Conservation (phyloP, 2,888 invertebrate genomes). For the Anticlea derivata region DNA sequence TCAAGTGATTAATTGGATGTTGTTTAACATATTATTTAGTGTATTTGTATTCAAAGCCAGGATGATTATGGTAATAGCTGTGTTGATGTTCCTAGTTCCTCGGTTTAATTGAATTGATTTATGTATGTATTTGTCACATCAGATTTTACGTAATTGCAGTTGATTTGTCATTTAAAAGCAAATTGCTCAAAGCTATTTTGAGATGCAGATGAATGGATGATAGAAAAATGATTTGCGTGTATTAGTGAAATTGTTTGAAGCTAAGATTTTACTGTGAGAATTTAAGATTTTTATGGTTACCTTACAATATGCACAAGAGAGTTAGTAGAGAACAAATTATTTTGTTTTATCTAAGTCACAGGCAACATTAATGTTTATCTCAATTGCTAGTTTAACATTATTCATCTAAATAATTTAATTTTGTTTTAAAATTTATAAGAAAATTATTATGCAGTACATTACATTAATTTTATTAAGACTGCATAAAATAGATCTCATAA, state of each 20-base stretch:
- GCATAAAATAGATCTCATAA: conserved; percentile 52
- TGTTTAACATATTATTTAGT: conserved; percentile 64
- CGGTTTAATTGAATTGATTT: conserved; percentile 56
- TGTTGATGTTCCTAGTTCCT: conserved; percentile 69
- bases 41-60: conserved; percentile 59
- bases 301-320: conserved; percentile 52
- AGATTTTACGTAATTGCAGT: conserved; percentile 43
- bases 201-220: conserved; percentile 48
- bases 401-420: conserved; percentile 11
- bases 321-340: conserved; percentile 62
- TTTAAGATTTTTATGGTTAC: conserved; percentile 63
- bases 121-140: conserved; percentile 51
- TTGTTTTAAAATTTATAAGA: conserved; percentile 10
- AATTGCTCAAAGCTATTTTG: conserved; percentile 63
- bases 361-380: conserved; percentile 35
- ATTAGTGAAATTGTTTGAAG: conserved; percentile 20
- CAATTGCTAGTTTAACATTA: not conserved
- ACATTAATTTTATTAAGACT: conserved; percentile 37
- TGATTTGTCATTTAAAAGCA: conserved; percentile 48
- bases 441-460: conserved; percentile 9
- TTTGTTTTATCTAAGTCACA: conserved; percentile 69
- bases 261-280: conserved; percentile 37
- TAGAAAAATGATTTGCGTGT: conserved; percentile 15
- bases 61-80: conserved; percentile 49
- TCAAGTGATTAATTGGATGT: conserved; percentile 61